These are phyloP conservation scores for Cephus cinctus DNA, from an alignment of 1,140 invertebrate genomes.

Conservation along the genomic window DNA sequence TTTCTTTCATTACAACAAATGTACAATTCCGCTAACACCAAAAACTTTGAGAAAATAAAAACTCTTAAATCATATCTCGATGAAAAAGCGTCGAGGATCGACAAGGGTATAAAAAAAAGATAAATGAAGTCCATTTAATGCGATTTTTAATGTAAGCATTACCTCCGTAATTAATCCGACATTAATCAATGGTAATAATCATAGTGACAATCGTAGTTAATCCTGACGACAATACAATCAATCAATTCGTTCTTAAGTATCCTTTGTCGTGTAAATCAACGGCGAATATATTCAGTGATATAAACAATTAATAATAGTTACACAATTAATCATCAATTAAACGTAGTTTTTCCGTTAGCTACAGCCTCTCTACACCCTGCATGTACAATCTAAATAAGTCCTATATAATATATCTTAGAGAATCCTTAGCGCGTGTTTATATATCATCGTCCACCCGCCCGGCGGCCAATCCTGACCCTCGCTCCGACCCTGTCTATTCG, in stretches of 20 bases:
- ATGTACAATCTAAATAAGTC: slow-evolving; percentile 32
- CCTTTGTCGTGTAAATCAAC: too few species aligned
- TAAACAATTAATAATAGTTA: too few species aligned
- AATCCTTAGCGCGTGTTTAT: slow-evolving; percentile 19
- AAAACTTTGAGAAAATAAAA: too few species aligned
- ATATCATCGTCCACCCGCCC: slow-evolving; percentile 12
- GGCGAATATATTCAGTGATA: too few species aligned
- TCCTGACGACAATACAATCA: too few species aligned
- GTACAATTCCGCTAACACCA: too few species aligned
- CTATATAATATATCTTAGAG: slow-evolving; percentile 16
- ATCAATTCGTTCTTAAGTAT: too few species aligned
- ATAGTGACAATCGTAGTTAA: too few species aligned
- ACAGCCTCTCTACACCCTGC: slow-evolving; percentile 36
- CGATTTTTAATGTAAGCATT: slow-evolving; percentile 3
- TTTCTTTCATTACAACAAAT: too few species aligned
- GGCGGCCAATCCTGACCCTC: slow-evolving; percentile 13
- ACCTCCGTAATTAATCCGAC: neutral
- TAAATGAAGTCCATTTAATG: neutral
- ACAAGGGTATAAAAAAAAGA: neutral
- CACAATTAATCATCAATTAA: too few species aligned
- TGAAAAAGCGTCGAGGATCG: too few species aligned
- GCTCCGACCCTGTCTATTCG: slow-evolving; percentile 16
- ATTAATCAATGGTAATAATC: slow-evolving; percentile 2
- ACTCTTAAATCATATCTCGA: too few species aligned
- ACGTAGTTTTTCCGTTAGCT: slow-evolving; percentile 22